Percentiles rank a stretch among this genome's conserved stretches.
Conservation (phyloP, 1,140 invertebrate genomes). For the Heliconius hewitsoni region DNA sequence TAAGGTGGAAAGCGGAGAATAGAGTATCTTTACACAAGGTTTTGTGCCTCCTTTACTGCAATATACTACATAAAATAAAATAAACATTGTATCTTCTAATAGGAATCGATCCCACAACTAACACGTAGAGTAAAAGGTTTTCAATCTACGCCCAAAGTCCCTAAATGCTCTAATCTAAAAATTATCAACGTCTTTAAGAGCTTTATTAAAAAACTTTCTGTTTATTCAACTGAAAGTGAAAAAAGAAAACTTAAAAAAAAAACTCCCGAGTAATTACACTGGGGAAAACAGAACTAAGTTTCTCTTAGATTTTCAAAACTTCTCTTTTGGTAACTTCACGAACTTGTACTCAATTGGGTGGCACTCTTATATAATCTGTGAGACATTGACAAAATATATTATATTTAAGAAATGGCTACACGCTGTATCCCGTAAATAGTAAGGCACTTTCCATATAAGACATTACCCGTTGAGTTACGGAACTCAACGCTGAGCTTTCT, state of each 20-base stretch:
- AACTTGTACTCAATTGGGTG: neutral
- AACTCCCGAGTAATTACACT: neutral
- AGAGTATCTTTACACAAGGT: too few relatives aligned
- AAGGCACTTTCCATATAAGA: neutral
- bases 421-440: neutral
- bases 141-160: neutral
- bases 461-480: neutral
- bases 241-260: neutral
- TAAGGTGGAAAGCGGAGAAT: too few relatives aligned
- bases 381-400: neutral
- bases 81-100: neutral
- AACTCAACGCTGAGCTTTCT: neutral
- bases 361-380: neutral
- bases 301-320: neutral
- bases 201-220: constrained; percentile 11
- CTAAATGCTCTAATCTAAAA: neutral
- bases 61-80: neutral
- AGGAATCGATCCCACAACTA: neutral
- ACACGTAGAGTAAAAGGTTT: neutral
- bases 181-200: constrained; percentile 8
- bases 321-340: constrained; percentile 4
- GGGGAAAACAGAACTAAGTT: constrained; percentile 4
- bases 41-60: too few relatives aligned
- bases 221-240: constrained; percentile 8
- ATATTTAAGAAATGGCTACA: neutral